Evolutionary conservation across 2,113 vertebrate species (phyloP).

Genomic region (Siniperca chuatsi): DNA sequence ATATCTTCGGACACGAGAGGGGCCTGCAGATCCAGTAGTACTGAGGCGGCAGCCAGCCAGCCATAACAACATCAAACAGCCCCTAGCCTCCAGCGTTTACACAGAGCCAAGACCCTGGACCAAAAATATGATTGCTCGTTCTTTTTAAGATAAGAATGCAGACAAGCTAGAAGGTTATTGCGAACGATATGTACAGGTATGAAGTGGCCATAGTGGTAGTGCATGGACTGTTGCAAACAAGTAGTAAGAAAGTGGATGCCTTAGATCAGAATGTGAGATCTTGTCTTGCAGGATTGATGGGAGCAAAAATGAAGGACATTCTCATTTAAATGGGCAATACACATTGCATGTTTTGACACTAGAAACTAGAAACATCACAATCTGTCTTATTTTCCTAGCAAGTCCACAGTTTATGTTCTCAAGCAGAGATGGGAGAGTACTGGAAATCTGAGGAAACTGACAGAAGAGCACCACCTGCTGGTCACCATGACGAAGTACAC

Average conservation of each 20-base stretch:
- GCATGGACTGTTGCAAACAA: background rate
- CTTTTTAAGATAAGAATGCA: conserved; percentile 73
- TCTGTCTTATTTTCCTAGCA: background rate
- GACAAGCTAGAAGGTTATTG: conserved; percentile 65
- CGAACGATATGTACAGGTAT: conserved; percentile 65
- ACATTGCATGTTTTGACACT: background rate
- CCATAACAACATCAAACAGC: conserved; percentile 81
- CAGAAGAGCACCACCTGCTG: conserved; percentile 56
- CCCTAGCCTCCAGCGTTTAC: conserved; percentile 67
- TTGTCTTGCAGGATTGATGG: conserved; percentile 1
- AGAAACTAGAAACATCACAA: background rate
- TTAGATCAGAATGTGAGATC: conserved; percentile 24
- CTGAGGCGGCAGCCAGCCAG: conserved; percentile 71
- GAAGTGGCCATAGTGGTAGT: conserved; percentile 35
- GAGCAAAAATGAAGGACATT: conserved; percentile 2
- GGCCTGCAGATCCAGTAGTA: conserved; percentile 60
- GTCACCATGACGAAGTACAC: background rate
- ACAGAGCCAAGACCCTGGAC: conserved; percentile 63
- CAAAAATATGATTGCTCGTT: conserved; percentile 63
- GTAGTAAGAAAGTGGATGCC: background rate
- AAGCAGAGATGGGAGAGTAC: background rate
- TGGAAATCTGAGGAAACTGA: background rate
- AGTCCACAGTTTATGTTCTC: background rate
- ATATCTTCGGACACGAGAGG: conserved; percentile 72
- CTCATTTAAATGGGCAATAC: background rate